Evolutionary conservation across 2,797 vertebrate genomes (phyloP), one percentile per base, ranked within the genome.

Genomic region (Scarus forsteni): DNA sequence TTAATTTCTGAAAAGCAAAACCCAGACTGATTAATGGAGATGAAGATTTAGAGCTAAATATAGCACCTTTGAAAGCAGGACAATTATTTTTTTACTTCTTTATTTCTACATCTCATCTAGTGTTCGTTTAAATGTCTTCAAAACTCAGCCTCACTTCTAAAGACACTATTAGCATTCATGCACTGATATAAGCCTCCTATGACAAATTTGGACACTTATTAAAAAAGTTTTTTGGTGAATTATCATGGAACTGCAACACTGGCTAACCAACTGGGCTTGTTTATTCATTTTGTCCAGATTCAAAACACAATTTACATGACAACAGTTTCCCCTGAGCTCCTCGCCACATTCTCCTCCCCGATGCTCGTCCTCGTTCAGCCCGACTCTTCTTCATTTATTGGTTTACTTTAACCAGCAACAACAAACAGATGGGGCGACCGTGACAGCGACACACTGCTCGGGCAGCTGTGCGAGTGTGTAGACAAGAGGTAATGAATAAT

Each of bases 401-500:
- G 72, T 75, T 89, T 81, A 72, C 77, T 88, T 88, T 83, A 87
- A 92, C 80, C 85, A 85, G 64, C 48, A 85, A 74, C 77, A 45
- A 73, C 85, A 77, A 89, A 86, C 93, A 95, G 93, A 94, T 95
- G 92, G 92, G 84, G 78, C 11, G 66, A 61, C 80, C 57, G 57
- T 88, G 91, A 92, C 91, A 90, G 89, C 84, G 42, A 79, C 92
- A 92, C 92, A 88, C 90, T 89, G 92, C 88, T 93, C 73, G 58
- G 88, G 89, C 94, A 95, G 92, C 93, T 94, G 94, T 90, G 92
- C 66, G n/a, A 87, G 85, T 88, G 89, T 93, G 92, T 89, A 84
- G 90, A 93, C 90, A 91, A 92, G 92, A 88, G 86, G 86, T 93
- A 92, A 94, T 93, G 93, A 93, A 94, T 94, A 93, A 94, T 94